phyloP scores from a whole-genome alignment of 2,113 vertebrate genomes.

The Tachysurus fulvidraco region DNA sequence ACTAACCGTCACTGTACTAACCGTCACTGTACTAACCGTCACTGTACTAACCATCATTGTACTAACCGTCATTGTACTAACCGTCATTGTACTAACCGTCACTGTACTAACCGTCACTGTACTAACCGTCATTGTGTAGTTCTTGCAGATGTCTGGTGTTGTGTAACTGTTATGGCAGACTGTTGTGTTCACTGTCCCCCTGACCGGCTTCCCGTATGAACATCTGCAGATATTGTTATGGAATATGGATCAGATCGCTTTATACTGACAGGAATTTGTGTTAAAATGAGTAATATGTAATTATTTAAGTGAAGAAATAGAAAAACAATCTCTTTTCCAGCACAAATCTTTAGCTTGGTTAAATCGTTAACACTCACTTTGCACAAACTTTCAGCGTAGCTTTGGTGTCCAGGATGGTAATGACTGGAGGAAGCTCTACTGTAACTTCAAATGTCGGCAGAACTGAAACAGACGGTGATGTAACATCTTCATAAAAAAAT shows the following conservation, averaged over 20 bases:
- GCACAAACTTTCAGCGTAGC: constrained; percentile 64
- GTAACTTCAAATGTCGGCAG: constrained; percentile 74
- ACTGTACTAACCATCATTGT: too few species aligned
- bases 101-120: too few species aligned
- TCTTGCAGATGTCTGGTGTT: constrained; percentile 56
- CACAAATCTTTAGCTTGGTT: background rate
- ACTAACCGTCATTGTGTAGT: constrained; percentile 61
- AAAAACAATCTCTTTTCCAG: background rate
- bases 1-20: too few species aligned
- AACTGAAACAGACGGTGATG: constrained; percentile 59
- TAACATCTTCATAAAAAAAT: too few species aligned
- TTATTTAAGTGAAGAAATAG: background rate
- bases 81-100: too few species aligned
- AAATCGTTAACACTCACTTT: constrained; percentile 61
- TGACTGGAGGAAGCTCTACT: constrained; percentile 62
- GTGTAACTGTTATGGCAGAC: constrained; percentile 49
- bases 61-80: too few species aligned
- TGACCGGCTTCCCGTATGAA: constrained; percentile 74
- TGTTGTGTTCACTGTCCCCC: constrained; percentile 58
- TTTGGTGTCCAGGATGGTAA: constrained; percentile 63
- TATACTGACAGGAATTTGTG: background rate
- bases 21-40: too few species aligned
- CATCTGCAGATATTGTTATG: constrained; percentile 59
- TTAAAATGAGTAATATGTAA: background rate
- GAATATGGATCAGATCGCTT: background rate